Evolutionary conservation across 2,888 invertebrate genomes (phyloP).

Genomic region (Elegia similella): DNA sequence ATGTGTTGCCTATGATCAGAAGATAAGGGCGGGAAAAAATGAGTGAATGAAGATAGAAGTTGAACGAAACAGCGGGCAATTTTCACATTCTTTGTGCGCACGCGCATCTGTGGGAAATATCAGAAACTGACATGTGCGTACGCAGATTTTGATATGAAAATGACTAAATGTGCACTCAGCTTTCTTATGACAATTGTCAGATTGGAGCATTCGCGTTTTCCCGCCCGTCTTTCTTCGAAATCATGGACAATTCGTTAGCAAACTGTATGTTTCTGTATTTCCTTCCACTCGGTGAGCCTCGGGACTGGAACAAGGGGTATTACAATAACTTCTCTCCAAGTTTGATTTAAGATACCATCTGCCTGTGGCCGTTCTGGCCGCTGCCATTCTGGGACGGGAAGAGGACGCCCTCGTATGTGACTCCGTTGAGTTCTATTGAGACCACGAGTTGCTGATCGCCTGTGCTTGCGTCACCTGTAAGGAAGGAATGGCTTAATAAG

Average conservation of each 20-base stretch:
- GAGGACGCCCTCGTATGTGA: slow-evolving; percentile 96
- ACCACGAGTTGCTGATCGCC: slow-evolving; percentile 95
- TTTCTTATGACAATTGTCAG: not conserved
- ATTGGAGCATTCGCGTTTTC: slow-evolving; percentile 7
- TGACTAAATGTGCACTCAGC: too few species aligned
- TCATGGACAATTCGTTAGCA: slow-evolving; percentile 39
- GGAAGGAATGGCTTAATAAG: slow-evolving; percentile 15
- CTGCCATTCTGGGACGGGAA: slow-evolving; percentile 80
- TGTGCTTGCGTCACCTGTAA: slow-evolving; percentile 88
- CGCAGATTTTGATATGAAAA: too few species aligned
- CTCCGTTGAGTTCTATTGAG: slow-evolving; percentile 97
- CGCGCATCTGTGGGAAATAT: too few species aligned
- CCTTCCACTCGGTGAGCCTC: not conserved
- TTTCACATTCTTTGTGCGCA: too few species aligned
- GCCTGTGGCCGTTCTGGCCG: slow-evolving; percentile 67
- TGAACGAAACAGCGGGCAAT: not conserved
- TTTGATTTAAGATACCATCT: slow-evolving; percentile 66
- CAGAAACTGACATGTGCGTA: too few species aligned
- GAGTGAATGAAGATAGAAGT: slow-evolving; percentile 17
- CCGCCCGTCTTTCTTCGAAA: slow-evolving; percentile 21
- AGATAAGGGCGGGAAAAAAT: slow-evolving; percentile 30
- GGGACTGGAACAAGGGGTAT: slow-evolving; percentile 26
- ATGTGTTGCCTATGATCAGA: slow-evolving; percentile 36
- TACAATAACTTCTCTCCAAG: slow-evolving; percentile 14
- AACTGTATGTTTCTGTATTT: slow-evolving; percentile 22